Base-by-base conservation (phyloP, 2,888 invertebrate genomes). In the Abscondita cerata region DNA sequence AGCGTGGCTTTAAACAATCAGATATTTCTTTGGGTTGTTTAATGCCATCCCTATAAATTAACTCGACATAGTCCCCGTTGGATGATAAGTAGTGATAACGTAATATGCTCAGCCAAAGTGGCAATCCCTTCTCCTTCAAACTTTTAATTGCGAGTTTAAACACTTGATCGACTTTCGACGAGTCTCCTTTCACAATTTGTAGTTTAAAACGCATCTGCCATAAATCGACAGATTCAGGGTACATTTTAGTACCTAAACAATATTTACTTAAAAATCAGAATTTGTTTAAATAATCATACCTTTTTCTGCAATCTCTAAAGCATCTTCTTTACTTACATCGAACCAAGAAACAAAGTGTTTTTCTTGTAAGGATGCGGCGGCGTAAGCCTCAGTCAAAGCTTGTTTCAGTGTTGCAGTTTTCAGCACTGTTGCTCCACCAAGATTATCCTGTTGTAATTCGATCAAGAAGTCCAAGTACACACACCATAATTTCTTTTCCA, bases 1-100 rank as follows among this genome's bases (percentile, higher is more conserved):
- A 86, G 69, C 83, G 82, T 0, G 87, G 86, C 77, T 87, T 88
- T 18, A 89, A 78, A 19, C 82, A 78, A 60, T 83, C 76, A 1
- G 86, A 73, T 44, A 87, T 79, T 59, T 76, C 77, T 70, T 80
- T 80, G 64, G 85, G 83, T 71, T 84, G 83, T 66, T 78, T 81
- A 58, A 86, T 69, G 6, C 80, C 83, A 25, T 79, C 75, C 68
- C 78, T 73, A 61, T 81, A 84, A 52, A 83, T 73, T 46, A 75
- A 71, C 62, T 82, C 80, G 2, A 79, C 74, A 64, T 78, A 76
- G 33, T 78, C 76, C 58, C 73, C 74, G 44, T 73, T 76, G 9
- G 79, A 73, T 68, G 68, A 79, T 74, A 67, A 73, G 64, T 69
- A 78, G 73, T 69, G 79, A 65, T 71, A 83, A 64, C 73, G 68